Percentiles rank a stretch among this genome's conserved stretches.
phyloP scores from a whole-genome alignment of 1,140 invertebrate species.

The Thalassaphorura encarpata region DNA sequence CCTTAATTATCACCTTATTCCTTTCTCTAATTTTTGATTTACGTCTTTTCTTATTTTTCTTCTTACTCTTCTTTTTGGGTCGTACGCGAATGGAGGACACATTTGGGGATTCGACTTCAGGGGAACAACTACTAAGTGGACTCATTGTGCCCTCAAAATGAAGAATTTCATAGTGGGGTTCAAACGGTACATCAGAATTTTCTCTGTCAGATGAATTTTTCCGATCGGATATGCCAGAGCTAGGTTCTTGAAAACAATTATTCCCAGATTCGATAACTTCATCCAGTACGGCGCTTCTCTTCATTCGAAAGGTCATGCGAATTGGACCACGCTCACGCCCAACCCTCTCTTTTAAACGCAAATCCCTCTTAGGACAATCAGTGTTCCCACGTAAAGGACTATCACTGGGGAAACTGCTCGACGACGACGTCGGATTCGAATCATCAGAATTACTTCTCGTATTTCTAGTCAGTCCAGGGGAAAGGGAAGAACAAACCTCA shows the following conservation, averaged over 20 bases:
- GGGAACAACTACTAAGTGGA: not conserved
- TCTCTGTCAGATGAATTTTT: slow-evolving; percentile 22
- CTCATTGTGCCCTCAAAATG: slow-evolving; percentile 15
- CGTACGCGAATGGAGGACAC: too few species aligned
- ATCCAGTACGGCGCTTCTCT: slow-evolving; percentile 70
- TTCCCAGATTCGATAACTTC: slow-evolving; percentile 73
- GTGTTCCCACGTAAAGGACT: not conserved
- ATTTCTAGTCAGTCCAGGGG: not conserved
- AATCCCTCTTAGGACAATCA: not conserved
- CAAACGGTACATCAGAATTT: not conserved
- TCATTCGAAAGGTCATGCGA: slow-evolving; percentile 63
- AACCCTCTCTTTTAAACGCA: not conserved
- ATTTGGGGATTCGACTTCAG: too few species aligned
- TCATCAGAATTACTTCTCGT: not conserved
- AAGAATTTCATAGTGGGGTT: slow-evolving; percentile 30
- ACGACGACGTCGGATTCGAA: not conserved
- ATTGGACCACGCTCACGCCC: slow-evolving; percentile 10
- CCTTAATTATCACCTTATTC: too few species aligned
- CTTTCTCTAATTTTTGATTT: too few species aligned
- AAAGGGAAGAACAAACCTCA: not conserved
- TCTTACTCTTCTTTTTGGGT: too few species aligned
- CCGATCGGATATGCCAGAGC: slow-evolving; percentile 28
- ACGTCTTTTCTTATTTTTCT: too few species aligned
- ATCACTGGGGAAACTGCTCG: not conserved
- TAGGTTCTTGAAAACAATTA: slow-evolving; percentile 42